phyloP scores from a whole-genome alignment of 2,888 invertebrate species.

The Baccha elongata region DNA sequence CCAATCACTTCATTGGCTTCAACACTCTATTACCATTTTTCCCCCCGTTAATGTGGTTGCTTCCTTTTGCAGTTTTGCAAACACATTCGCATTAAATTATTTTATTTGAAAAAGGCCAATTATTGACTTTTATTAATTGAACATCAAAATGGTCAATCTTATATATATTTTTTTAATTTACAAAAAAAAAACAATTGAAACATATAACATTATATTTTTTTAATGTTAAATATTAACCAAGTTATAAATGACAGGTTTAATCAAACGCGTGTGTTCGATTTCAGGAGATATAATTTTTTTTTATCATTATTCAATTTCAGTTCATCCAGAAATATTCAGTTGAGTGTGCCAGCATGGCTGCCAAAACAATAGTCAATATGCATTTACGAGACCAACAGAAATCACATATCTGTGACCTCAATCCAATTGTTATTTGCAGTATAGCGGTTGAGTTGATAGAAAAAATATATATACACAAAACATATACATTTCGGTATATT shows the following conservation, averaged over 20 bases:
- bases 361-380: conserved; percentile 2
- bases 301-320: conserved; percentile 7
- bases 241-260: neutral
- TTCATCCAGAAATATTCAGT: conserved; percentile 2
- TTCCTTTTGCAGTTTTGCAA: too few species aligned
- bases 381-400: conserved; percentile 1
- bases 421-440: conserved; percentile 18
- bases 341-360: conserved; percentile 12
- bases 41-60: too few species aligned
- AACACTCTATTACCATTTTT: too few species aligned
- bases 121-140: too few species aligned
- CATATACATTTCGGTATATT: neutral
- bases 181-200: too few species aligned
- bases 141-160: too few species aligned
- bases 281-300: neutral
- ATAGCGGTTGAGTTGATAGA: neutral
- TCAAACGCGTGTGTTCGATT: neutral
- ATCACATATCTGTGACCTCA: conserved; percentile 28
- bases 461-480: neutral
- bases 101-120: too few species aligned
- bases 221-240: too few species aligned
- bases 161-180: too few species aligned
- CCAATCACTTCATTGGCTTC: too few species aligned
- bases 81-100: too few species aligned
- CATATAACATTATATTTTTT: too few species aligned